Evolutionary conservation across 2,113 vertebrate species (phyloP).

Genomic region (Aegithalos caudatus): DNA sequence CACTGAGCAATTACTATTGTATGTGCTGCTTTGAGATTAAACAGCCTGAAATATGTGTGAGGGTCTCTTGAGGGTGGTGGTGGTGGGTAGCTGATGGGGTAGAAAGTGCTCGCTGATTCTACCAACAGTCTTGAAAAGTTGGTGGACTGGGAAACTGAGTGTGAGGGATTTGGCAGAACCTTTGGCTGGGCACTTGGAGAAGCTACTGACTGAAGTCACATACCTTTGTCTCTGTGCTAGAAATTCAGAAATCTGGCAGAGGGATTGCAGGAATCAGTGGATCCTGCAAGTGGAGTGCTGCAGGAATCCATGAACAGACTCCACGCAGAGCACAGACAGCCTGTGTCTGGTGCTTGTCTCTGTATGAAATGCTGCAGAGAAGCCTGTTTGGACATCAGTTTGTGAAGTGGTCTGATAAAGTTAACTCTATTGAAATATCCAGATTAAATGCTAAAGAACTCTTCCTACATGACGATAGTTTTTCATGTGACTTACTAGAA

Average conservation of each 20-base stretch:
- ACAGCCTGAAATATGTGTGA: not conserved
- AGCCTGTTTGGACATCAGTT: not conserved
- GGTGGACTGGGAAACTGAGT: not conserved
- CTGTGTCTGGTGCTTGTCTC: not conserved
- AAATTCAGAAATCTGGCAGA: not conserved
- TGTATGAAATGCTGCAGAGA: not conserved
- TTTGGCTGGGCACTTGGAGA: not conserved
- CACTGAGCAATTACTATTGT: not conserved
- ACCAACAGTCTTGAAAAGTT: not conserved
- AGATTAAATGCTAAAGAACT: not conserved
- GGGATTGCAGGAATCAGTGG: not conserved
- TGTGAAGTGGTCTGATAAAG: not conserved
- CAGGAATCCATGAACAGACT: not conserved
- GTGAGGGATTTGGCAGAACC: not conserved
- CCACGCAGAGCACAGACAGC: fast-evolving
- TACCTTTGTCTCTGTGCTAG: not conserved
- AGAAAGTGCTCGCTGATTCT: not conserved
- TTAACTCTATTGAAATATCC: not conserved
- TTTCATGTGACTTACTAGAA: not conserved
- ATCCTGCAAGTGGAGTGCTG: not conserved
- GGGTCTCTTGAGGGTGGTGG: not conserved
- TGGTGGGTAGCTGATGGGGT: not conserved
- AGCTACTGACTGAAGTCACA: not conserved
- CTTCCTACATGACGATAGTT: not conserved
- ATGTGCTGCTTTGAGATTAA: not conserved